Evolutionary conservation across 2,888 invertebrate genomes (phyloP).

Genomic region (Galerucella nymphaeae): DNA sequence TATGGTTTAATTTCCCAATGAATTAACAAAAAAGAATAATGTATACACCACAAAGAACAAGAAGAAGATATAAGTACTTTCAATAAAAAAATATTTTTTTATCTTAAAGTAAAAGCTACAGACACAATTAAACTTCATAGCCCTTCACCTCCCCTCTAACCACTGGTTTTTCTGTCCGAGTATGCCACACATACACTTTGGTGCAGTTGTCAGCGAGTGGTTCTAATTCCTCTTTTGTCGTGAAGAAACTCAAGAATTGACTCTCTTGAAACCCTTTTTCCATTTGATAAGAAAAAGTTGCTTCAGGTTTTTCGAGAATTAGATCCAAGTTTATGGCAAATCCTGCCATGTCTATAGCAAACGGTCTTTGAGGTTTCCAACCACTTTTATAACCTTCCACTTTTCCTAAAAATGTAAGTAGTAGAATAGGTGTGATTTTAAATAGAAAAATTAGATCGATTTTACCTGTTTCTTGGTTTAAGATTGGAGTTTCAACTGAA

Average conservation of each 20-base stretch:
- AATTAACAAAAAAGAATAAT: no score
- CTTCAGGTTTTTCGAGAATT: conserved; percentile 77
- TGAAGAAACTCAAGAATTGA: conserved; percentile 81
- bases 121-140: conserved; percentile 55
- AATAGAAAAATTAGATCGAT: background rate
- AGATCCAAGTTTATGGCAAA: conserved; percentile 88
- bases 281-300: conserved; percentile 85
- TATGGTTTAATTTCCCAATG: no score
- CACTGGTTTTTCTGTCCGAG: conserved; percentile 90
- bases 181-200: conserved; percentile 99
- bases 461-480: conserved; percentile 64
- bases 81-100: no score
- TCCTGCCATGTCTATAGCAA: conserved; percentile 98
- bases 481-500: conserved; percentile 89
- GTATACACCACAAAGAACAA: no score
- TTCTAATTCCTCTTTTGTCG: conserved; percentile 82
- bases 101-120: conserved; percentile 35
- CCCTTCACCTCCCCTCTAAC: conserved; percentile 75
- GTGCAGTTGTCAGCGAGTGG: conserved; percentile 91
- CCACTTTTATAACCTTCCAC: conserved; percentile 77
- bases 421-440: no score
- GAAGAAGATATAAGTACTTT: no score
- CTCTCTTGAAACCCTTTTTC: conserved; percentile 91
- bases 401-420: conserved; percentile 61
- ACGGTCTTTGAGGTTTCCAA: conserved; percentile 91